Percentiles rank a stretch among this genome's conserved stretches.
Conservation (phyloP, 2,888 invertebrate genomes). For the Myopa tessellatipennis region DNA sequence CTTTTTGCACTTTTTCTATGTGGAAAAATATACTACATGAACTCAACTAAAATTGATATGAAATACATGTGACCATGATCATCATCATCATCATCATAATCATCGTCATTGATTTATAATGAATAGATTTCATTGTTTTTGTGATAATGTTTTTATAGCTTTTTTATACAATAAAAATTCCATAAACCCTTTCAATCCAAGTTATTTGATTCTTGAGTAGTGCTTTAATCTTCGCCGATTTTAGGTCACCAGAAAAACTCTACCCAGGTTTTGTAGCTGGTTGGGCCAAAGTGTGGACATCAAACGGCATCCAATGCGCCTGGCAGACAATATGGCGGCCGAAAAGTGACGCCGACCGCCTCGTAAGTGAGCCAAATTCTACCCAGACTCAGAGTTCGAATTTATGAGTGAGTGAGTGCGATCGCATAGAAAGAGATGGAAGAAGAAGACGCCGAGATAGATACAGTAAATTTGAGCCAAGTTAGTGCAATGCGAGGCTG, state of each 20-base stretch:
- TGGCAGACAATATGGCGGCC: slow-evolving; percentile 20
- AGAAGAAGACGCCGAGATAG: neutral
- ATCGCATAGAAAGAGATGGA: neutral
- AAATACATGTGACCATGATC: neutral
- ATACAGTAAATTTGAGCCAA: neutral
- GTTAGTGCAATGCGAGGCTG: neutral
- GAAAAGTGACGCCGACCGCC: neutral
- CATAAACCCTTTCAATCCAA: neutral
- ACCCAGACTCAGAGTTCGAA: neutral
- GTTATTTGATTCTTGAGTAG: neutral
- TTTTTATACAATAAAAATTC: neutral
- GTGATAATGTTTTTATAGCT: neutral
- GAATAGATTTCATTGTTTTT: neutral
- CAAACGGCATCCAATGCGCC: neutral
- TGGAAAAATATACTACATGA: neutral
- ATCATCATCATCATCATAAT: neutral
- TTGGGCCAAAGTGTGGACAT: too few species aligned
- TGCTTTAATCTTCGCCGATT: slow-evolving; percentile 34
- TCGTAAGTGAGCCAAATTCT: slow-evolving; percentile 22
- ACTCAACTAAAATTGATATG: slow-evolving; percentile 20
- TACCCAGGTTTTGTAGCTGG: neutral
- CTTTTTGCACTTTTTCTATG: slow-evolving; percentile 29
- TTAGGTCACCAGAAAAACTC: slow-evolving; percentile 31
- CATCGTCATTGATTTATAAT: neutral
- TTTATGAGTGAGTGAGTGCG: neutral